phyloP scores from a whole-genome alignment of 2,113 vertebrate species.

The Telmatochromis sp. region DNA sequence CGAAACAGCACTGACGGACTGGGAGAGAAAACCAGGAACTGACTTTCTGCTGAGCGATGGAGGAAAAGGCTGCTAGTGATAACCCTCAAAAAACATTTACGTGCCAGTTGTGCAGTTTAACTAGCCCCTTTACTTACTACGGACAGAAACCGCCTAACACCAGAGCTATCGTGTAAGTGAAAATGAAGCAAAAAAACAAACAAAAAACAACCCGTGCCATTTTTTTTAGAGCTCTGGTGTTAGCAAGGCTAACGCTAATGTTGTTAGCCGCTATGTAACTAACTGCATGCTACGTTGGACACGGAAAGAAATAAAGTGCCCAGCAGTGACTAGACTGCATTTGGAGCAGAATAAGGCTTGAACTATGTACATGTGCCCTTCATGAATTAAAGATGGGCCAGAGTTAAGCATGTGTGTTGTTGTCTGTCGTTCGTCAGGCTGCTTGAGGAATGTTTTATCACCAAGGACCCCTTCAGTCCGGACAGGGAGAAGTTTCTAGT shows the following conservation, averaged over 20 bases:
- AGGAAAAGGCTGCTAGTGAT: conserved; percentile 9
- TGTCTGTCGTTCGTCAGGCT: conserved; percentile 56
- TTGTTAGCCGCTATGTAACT: neutral
- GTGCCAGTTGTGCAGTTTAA: conserved; percentile 77
- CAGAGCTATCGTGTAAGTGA: conserved; percentile 77
- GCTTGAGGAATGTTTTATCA: conserved; percentile 82
- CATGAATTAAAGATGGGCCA: neutral
- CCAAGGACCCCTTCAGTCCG: conserved; percentile 81
- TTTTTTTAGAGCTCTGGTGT: neutral
- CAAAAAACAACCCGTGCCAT: neutral
- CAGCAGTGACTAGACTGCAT: neutral
- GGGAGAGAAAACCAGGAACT: neutral
- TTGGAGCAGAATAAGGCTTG: fast-evolving
- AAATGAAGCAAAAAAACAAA: neutral
- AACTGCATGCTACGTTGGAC: neutral
- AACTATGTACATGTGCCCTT: neutral
- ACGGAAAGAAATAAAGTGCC: neutral
- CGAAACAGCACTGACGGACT: neutral
- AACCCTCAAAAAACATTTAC: conserved; percentile 62
- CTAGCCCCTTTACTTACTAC: conserved; percentile 71
- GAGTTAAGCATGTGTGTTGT: neutral
- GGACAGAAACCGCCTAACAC: conserved; percentile 81
- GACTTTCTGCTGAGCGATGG: conserved; percentile 52
- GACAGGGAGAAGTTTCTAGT: conserved; percentile 80
- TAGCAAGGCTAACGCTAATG: conserved; percentile 10